Percentiles rank a stretch among this genome's conserved stretches.
Evolutionary conservation across 2,113 vertebrate species (phyloP).

Genomic region (Suncus etruscus): DNA sequence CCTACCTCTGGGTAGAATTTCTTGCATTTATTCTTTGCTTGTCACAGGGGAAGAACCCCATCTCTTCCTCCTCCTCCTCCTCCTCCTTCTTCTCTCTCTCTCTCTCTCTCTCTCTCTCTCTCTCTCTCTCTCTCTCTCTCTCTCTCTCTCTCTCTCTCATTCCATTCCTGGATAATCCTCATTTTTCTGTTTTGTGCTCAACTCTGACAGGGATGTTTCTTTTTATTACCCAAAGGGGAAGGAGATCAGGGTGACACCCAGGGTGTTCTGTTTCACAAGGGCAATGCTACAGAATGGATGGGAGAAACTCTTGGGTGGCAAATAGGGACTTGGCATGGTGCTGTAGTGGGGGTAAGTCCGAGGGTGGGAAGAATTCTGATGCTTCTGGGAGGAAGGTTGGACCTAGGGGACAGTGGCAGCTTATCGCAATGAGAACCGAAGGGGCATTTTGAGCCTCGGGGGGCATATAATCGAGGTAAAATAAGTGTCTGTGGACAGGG

Average conservation of each 20-base stretch:
- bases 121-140: no score
- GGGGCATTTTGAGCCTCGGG: neutral
- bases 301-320: neutral
- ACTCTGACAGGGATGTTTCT: neutral
- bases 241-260: neutral
- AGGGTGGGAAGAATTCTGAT: constrained; percentile 2
- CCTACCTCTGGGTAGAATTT: neutral
- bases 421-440: neutral
- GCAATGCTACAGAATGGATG: neutral
- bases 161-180: neutral
- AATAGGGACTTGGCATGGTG: neutral
- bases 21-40: neutral
- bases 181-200: neutral
- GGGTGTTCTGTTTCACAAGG: constrained; percentile 36
- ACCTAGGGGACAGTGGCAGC: neutral
- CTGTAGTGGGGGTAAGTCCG: neutral
- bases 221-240: neutral
- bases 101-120: no score
- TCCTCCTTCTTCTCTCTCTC: neutral
- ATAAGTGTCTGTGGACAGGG: neutral
- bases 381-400: constrained; percentile 27
- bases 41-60: no score
- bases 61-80: no score
- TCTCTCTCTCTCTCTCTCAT: no score
- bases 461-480: fast-evolving